Evolutionary conservation across 2,888 invertebrate species (phyloP).

Genomic region (Heterodera filipjevi): DNA sequence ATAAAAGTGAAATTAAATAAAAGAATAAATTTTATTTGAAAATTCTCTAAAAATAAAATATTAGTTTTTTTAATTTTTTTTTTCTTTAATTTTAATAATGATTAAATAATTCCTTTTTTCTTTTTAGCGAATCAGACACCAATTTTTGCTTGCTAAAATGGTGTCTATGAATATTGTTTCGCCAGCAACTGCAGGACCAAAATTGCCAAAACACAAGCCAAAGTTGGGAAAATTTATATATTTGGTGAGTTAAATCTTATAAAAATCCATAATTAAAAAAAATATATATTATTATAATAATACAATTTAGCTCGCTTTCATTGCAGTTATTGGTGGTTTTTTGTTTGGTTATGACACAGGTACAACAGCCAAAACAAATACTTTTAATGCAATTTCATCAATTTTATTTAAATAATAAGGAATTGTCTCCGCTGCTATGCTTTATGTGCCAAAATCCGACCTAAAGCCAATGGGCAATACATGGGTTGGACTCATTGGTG

Average conservation of each 20-base stretch:
- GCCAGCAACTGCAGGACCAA: conserved; percentile 42
- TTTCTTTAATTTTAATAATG: neutral
- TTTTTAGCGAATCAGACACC: neutral
- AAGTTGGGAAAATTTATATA: conserved; percentile 50
- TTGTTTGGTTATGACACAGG: conserved; percentile 73
- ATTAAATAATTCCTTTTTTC: neutral
- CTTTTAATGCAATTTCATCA: too few species aligned
- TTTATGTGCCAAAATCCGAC: conserved; percentile 52
- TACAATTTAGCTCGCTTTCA: conserved; percentile 43
- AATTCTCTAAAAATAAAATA: neutral
- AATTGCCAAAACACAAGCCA: conserved; percentile 45
- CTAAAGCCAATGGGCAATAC: conserved; percentile 50
- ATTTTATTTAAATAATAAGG: too few species aligned
- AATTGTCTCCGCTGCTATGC: conserved; percentile 47
- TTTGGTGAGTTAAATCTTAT: conserved; percentile 32
- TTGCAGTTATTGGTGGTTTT: conserved; percentile 60
- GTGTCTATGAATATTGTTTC: conserved; percentile 30
- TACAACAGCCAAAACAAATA: neutral
- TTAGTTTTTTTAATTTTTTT: neutral
- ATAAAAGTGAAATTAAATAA: neutral
- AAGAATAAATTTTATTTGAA: too few species aligned
- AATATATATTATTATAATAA: too few species aligned
- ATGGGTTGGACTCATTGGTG: conserved; percentile 60
- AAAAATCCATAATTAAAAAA: too few species aligned
- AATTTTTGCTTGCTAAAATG: conserved; percentile 15